A percentile compares a stretch with the other conserved stretches of the same genome.
These are phyloP conservation scores for Ceyx melanurus DNA, from an alignment of 2,113 vertebrate species.

Conservation along the genomic window DNA sequence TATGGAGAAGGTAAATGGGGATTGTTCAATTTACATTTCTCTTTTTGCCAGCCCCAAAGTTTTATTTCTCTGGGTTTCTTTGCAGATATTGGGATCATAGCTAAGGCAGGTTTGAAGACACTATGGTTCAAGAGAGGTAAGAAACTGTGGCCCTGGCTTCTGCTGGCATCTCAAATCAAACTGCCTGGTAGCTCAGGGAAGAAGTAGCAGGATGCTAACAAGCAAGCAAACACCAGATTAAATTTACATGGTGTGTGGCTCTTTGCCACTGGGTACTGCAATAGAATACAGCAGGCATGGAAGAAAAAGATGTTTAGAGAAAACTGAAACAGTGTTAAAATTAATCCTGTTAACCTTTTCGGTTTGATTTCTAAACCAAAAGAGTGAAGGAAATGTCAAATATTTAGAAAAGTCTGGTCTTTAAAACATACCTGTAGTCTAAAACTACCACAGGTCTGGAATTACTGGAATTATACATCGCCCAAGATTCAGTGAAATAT, in stretches of 20 bases:
- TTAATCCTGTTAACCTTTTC: not conserved
- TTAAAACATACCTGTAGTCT: not conserved
- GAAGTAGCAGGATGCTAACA: not conserved
- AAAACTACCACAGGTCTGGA: not conserved
- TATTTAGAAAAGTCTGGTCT: not conserved
- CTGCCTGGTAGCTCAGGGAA: not conserved
- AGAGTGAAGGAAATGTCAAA: not conserved
- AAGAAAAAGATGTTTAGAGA: not conserved
- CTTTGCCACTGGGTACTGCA: not conserved
- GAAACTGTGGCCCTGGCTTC: not conserved
- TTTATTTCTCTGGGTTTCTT: not conserved
- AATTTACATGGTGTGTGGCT: not conserved
- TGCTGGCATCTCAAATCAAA: not conserved
- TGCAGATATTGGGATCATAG: not conserved
- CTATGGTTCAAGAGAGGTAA: not conserved
- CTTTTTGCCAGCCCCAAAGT: not conserved
- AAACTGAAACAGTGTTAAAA: not conserved
- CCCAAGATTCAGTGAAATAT: not conserved
- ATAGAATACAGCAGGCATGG: not conserved
- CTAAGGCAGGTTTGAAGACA: not conserved
- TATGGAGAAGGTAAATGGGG: not conserved
- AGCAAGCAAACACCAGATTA: not conserved
- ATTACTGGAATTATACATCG: not conserved
- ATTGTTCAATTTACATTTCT: fast-evolving
- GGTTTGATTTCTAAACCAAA: not conserved